Evolutionary conservation across 2,113 vertebrate species (phyloP).

Genomic region (Urocolius indicus): DNA sequence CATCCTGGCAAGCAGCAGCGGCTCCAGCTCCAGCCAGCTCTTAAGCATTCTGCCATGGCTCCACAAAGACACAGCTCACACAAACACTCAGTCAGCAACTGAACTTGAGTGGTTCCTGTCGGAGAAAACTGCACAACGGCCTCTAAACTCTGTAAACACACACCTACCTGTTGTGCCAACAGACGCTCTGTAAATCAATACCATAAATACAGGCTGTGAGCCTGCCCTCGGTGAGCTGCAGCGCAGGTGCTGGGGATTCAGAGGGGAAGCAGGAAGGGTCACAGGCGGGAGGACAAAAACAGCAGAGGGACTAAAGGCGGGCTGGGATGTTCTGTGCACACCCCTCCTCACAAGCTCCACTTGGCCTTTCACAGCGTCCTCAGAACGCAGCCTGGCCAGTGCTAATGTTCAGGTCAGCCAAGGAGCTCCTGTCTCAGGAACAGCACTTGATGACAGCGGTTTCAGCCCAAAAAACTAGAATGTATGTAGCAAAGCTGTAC

Average conservation of each 20-base stretch:
- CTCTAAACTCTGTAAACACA: background rate
- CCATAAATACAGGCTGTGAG: background rate
- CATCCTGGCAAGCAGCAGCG: background rate
- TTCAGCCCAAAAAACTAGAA: background rate
- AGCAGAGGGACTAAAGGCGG: accelerated
- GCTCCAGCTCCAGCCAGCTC: background rate
- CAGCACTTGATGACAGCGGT: accelerated
- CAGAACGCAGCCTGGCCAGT: accelerated
- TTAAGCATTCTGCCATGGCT: background rate
- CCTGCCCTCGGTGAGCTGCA: background rate
- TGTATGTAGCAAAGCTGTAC: background rate
- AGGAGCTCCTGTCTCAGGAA: background rate
- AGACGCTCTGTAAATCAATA: background rate
- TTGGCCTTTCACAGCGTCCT: accelerated
- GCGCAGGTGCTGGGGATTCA: background rate
- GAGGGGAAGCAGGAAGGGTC: background rate
- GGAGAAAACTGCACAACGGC: background rate
- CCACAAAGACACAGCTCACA: accelerated
- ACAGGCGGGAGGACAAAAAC: background rate
- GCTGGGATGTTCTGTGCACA: background rate
- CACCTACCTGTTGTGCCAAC: background rate
- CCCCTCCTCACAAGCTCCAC: accelerated
- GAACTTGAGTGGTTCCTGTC: background rate
- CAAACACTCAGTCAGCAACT: background rate
- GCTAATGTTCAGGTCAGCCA: background rate